Percentiles rank a stretch among this genome's conserved stretches.
Evolutionary conservation across 2,797 vertebrate genomes (phyloP).

Genomic region (Acipenser oxyrinchus): DNA sequence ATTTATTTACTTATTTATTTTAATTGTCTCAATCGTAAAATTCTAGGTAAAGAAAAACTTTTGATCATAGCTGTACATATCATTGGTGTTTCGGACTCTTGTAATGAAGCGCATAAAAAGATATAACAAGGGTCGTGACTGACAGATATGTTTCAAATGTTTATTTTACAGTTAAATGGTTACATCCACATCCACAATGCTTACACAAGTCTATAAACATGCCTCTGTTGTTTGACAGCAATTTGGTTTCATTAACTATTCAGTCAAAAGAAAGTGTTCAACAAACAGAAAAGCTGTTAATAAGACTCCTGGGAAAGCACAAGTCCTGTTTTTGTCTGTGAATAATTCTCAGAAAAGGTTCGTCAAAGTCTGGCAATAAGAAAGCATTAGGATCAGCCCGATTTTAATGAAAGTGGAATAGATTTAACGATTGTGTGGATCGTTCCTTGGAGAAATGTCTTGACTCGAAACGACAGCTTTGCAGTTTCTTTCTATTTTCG

Average conservation of each 20-base stretch:
- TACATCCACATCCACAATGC: too few species aligned
- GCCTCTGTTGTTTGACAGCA: background rate
- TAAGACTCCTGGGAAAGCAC: conserved; percentile 30
- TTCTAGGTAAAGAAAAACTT: too few species aligned
- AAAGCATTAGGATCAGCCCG: conserved; percentile 35
- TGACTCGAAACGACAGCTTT: background rate
- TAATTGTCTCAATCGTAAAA: too few species aligned
- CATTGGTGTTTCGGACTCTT: too few species aligned
- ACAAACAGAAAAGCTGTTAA: conserved; percentile 44
- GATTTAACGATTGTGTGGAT: conserved; percentile 19
- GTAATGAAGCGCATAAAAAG: too few species aligned
- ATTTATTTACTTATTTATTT: too few species aligned
- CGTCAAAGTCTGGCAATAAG: conserved; percentile 31
- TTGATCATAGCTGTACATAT: too few species aligned
- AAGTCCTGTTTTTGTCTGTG: conserved; percentile 30
- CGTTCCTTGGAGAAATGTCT: conserved; percentile 23
- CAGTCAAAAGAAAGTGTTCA: conserved; percentile 35
- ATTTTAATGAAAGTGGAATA: conserved; percentile 34
- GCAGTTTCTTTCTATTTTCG: background rate
- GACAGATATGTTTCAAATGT: too few species aligned
- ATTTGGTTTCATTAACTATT: conserved; percentile 43
- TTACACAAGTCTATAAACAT: background rate
- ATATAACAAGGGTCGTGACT: too few species aligned
- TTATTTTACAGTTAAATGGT: too few species aligned
- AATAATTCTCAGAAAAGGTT: conserved; percentile 34